Base-by-base conservation (phyloP, 2,113 vertebrate species). In the Charadrius vociferus region DNA sequence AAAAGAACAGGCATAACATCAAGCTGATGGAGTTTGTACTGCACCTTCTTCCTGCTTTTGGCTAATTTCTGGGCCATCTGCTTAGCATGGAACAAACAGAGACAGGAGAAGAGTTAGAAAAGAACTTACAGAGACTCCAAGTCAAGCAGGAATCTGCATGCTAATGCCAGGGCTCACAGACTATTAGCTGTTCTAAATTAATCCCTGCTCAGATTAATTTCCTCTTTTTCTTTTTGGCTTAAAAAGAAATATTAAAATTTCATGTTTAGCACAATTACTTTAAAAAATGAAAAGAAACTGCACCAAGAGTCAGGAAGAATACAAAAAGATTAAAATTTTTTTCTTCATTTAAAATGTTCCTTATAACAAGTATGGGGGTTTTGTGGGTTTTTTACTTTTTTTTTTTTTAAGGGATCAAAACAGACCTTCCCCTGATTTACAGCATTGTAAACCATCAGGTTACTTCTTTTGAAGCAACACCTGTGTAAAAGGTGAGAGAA, bases 41-140 rank as follows among this genome's bases (percentile, higher is more conserved):
- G 99, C 99, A 99, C 99, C 99, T 99, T 99, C 99, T 99, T 99
- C 98, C 98, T 99, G 99, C 98, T 99, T 98, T 99, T 99, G 98
- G 99, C 99, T 98, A 99, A 98, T 99, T 99, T 99, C 99, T 99
- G 99, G 98, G 99, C 99, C 98, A 99, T 99, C 99, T 99, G 99
- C 98, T 98, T 98, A 95, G 99, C 99, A 99, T 99, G 99, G 97
- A 99, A 99, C 94, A 99, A 99, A 99, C 98, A 99, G 97, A 99
- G 95, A 99, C 96, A 99, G 98, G 98, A 99, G 98, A 99, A 99
- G 72, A 92, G 99, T 99, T 99, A 99, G 98, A 98, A 93, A 95
- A 98, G 97, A 86, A 96, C 55, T 93, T 94, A 92, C 89, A 98
- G 97, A 97, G 95, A 97, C 95, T 97, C 96, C 86, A 96, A 94